A percentile compares a stretch with the other conserved stretches of the same genome.
Conservation (phyloP, 2,888 invertebrate species). For the Horisme vitalbata region DNA sequence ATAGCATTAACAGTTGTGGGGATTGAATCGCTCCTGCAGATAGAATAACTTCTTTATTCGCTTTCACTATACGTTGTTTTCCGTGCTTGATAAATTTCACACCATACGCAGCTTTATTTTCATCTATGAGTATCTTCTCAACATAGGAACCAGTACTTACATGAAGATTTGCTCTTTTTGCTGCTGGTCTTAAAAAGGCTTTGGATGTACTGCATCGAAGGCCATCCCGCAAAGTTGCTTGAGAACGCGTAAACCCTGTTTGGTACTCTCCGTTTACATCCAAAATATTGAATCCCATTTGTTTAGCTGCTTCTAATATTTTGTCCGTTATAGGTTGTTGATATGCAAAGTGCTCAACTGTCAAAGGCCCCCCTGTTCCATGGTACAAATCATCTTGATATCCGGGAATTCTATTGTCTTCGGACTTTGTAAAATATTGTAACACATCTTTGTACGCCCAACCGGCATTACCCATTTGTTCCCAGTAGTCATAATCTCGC, state of each 20-base stretch:
- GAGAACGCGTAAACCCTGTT: slow-evolving; percentile 89
- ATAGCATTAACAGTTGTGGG: slow-evolving; percentile 93
- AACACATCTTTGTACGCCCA: slow-evolving; percentile 91
- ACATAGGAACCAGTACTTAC: slow-evolving; percentile 87
- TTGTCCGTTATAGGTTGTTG: slow-evolving; percentile 87
- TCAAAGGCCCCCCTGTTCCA: slow-evolving; percentile 87
- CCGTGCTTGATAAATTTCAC: slow-evolving; percentile 85
- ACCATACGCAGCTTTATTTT: slow-evolving; percentile 85
- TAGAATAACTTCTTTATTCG: slow-evolving; percentile 90
- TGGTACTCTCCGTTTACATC: slow-evolving; percentile 92
- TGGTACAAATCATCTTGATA: slow-evolving; percentile 84
- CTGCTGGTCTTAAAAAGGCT: slow-evolving; percentile 88
- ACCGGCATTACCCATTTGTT: slow-evolving; percentile 86
- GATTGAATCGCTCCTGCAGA: slow-evolving; percentile 93
- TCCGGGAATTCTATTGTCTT: slow-evolving; percentile 88
- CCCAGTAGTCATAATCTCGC: slow-evolving; percentile 94
- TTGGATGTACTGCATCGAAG: slow-evolving; percentile 92
- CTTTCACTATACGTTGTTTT: slow-evolving; percentile 78
- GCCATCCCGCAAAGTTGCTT: slow-evolving; percentile 90
- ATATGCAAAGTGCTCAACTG: slow-evolving; percentile 88
- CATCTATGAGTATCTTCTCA: slow-evolving; percentile 85
- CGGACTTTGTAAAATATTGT: slow-evolving; percentile 90
- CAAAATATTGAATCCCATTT: slow-evolving; percentile 86
- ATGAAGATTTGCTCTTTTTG: slow-evolving; percentile 88
- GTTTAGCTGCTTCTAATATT: slow-evolving; percentile 86